Base-by-base conservation (phyloP, 2,113 vertebrate species). In the Oceanodroma tethys region DNA sequence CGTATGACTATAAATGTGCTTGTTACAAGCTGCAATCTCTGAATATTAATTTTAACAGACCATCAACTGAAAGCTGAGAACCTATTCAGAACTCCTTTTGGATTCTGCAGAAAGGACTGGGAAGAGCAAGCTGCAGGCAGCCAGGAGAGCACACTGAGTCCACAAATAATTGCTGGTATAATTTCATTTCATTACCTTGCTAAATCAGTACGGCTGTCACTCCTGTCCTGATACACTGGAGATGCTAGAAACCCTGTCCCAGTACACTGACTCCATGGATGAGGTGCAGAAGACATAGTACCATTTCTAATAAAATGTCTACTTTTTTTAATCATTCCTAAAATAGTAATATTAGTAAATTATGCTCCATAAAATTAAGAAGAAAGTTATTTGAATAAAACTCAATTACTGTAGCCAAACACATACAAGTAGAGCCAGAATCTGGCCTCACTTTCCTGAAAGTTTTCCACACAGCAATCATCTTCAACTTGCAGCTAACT, bases 31-130 rank as follows among this genome's bases (percentile, higher is more conserved):
- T 76, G 52, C 75, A 79, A 30, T 38, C 71, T 79, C 82, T 38
- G 67, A 88, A 90, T 88, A 90, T 87, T 88, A 85, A 90, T 90
- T 94, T 74, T 93, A 91, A 94, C 53, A 88, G 75, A 70, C 65
- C 81, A 81, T 71, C 83, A 80, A 1, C 85, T 70, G 74, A 81
- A 90, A 82, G 53, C 73, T 81, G 72, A 91, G 94, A 92, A 82
- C 90, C 45, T 75, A 10, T 63, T 86, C 83, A 86, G 78, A 73
- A 42, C 81, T 91, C 66, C 70, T 88, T 56, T 88, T 82, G 80
- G 83, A 68, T 16, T 60, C 47, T 52, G 42, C 52, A 65, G 55
- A 65, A 81, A 75, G 76, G 78, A 63, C 63, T 47, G 66, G 62
- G 92, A 85, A 76, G 13, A 89, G 63, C 48, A 55, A 87, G 82